Evolutionary conservation across 2,797 vertebrate species (phyloP), one percentile per base, ranked within the genome.

Genomic region (Pseudotriccus pelzelni): DNA sequence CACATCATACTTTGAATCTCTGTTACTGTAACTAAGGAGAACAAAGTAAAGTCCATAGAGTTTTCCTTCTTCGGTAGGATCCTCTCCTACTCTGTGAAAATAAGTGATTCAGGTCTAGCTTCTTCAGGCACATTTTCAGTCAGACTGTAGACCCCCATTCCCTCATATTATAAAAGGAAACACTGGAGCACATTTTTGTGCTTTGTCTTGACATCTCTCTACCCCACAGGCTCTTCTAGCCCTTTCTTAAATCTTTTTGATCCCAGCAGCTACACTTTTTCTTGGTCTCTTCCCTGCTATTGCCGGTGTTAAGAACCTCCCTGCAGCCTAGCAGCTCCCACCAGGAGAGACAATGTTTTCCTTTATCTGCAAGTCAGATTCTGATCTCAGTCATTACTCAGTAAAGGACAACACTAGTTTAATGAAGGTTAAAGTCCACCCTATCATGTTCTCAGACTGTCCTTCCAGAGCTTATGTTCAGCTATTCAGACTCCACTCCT

Each of bases 291-390:
- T 83, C 17, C 32, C 22, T 34, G 14, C 59, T n/a, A 6, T 19
- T 60, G 9, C 14, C 41, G 30, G 9, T 43, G 30, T 41, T 46
- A 64, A 58, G 11, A 62, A 37, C 14, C 37, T 68, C 9, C 41
- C 13, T 63, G 23, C 36, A 36, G 56, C 19, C 56, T 70, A 70
- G 41, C 9, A 59, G 24, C 15, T 72, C 28, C 41, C 14, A 56
- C 11, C 4, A 10, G 8, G 7, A 47, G 3, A 74, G 22, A 47
- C 0, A 0, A 14, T 7, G 28, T 50, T 84, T 62, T 66, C 27
- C 41, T 46, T 63, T 37, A 16, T 24, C 41, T 94, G 41, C 28
- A 77, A 58, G 22, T 20, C 58, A 84, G 36, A 49, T 47, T 77
- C 46, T 63, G n/a, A 37, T 81, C 66, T 62, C 62, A 81, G 23